Percentiles rank a stretch among this genome's conserved stretches.
Evolutionary conservation across 2,797 vertebrate species (phyloP).

Genomic region (Sebastes diaconus): DNA sequence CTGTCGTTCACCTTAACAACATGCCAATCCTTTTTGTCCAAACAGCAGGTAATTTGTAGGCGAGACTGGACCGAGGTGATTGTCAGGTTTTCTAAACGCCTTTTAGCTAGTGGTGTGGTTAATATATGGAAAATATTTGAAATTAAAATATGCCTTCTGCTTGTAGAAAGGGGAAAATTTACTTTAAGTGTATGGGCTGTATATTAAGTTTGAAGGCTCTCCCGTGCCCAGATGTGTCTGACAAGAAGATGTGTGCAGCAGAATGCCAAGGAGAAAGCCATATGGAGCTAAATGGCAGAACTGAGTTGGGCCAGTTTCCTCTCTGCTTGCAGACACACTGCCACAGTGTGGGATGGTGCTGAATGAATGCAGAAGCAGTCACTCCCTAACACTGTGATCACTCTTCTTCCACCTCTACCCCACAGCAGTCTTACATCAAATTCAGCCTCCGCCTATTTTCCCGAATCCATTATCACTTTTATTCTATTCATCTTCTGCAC

Average conservation of each 20-base stretch:
- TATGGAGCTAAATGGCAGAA: conserved; percentile 41
- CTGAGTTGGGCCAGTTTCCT: conserved; percentile 25
- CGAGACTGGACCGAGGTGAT: conserved; percentile 6
- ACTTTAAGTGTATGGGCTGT: background rate
- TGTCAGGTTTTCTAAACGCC: conserved; percentile 32
- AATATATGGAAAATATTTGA: conserved; percentile 17
- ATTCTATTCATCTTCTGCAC: conserved; percentile 63
- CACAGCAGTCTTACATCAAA: conserved; percentile 62
- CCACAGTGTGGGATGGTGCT: conserved; percentile 30
- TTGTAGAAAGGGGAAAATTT: background rate
- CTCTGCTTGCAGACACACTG: conserved; percentile 39
- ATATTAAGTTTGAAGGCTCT: conserved; percentile 27
- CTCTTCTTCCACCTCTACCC: conserved; percentile 55
- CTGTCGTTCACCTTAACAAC: conserved; percentile 39
- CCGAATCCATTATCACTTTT: conserved; percentile 69
- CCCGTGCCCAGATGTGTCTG: conserved; percentile 30
- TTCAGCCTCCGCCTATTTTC: conserved; percentile 60
- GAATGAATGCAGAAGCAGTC: conserved; percentile 59
- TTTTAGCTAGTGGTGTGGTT: conserved; percentile 21
- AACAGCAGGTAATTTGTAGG: conserved; percentile 40
- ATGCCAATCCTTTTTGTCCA: conserved; percentile 40
- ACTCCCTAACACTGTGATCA: conserved; percentile 45
- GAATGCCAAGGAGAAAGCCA: conserved; percentile 47
- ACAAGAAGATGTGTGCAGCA: conserved; percentile 13
- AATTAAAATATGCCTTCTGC: conserved; percentile 1